A percentile compares a stretch with the other conserved stretches of the same genome.
These are phyloP conservation scores for Ophraella communa DNA, from an alignment of 2,888 invertebrate genomes.

Conservation along the genomic window DNA sequence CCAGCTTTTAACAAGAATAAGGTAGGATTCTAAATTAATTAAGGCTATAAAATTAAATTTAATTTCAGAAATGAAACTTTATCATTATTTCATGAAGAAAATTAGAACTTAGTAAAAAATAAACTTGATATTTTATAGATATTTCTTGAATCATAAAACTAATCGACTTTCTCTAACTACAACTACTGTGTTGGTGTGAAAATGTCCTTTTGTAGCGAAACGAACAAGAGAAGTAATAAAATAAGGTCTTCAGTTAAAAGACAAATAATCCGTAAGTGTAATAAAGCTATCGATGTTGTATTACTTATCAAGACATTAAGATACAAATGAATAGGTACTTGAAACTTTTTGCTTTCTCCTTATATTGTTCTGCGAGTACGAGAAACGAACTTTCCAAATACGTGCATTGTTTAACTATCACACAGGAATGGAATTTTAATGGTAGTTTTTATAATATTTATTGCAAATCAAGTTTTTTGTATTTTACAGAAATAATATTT, in stretches of 20 bases:
- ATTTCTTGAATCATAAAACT: neutral
- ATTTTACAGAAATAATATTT: no score
- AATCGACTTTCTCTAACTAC: neutral
- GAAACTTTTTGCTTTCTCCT: constrained; percentile 1
- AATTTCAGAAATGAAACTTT: no score
- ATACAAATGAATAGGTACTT: constrained; percentile 16
- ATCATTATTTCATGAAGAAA: no score
- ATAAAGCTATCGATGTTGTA: constrained; percentile 13
- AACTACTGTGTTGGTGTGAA: neutral
- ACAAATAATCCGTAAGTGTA: constrained; percentile 7
- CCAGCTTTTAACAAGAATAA: no score
- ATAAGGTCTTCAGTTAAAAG: neutral
- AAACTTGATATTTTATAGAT: neutral
- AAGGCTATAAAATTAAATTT: no score
- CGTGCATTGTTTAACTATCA: constrained; percentile 4
- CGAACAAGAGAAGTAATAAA: neutral
- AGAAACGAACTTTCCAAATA: constrained; percentile 13
- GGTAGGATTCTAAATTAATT: no score
- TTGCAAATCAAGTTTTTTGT: no score
- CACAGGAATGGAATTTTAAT: constrained; percentile 7
- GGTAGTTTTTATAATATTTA: neutral
- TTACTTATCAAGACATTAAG: constrained; percentile 17
- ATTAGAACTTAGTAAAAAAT: no score
- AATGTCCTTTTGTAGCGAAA: neutral
- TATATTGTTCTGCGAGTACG: neutral